Evolutionary conservation across 2,888 invertebrate species (phyloP).

Genomic region (Eurytoma californica): DNA sequence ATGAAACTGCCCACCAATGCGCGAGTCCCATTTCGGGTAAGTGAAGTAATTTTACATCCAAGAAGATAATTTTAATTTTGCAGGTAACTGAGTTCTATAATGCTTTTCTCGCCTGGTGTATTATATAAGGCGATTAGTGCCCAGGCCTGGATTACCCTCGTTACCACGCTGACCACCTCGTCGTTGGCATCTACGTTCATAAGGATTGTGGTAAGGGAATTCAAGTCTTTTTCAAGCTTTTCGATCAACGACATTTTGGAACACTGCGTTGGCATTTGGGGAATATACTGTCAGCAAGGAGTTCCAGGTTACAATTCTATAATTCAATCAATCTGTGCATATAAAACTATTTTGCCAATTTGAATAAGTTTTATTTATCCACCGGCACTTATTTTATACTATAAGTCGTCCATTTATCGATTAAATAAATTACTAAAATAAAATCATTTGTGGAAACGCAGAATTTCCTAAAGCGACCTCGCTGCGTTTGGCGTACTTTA

Average conservation of each 20-base stretch:
- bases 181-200: constrained; percentile 21
- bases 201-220: background rate
- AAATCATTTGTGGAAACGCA: background rate
- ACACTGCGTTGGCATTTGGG: constrained; percentile 51
- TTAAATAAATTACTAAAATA: too few relatives aligned
- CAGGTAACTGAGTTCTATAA: background rate
- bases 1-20: constrained; percentile 56
- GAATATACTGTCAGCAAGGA: constrained; percentile 62
- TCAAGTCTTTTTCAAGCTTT: background rate
- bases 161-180: background rate
- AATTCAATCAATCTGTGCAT: background rate
- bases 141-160: constrained; percentile 19
- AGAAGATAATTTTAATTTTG: background rate
- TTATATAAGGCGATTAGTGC: constrained; percentile 23
- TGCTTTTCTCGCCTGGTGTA: background rate
- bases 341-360: too few relatives aligned
- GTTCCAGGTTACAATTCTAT: constrained; percentile 34
- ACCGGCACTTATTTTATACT: background rate
- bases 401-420: too few relatives aligned
- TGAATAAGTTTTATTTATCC: too few relatives aligned
- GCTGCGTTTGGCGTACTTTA: constrained; percentile 44
- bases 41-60: background rate
- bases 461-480: constrained; percentile 42
- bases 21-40: constrained; percentile 60
- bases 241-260: constrained; percentile 30